Percentiles rank a stretch among this genome's conserved stretches.
phyloP scores from a whole-genome alignment of 2,888 invertebrate species.

The Pyrocoelia pectoralis region DNA sequence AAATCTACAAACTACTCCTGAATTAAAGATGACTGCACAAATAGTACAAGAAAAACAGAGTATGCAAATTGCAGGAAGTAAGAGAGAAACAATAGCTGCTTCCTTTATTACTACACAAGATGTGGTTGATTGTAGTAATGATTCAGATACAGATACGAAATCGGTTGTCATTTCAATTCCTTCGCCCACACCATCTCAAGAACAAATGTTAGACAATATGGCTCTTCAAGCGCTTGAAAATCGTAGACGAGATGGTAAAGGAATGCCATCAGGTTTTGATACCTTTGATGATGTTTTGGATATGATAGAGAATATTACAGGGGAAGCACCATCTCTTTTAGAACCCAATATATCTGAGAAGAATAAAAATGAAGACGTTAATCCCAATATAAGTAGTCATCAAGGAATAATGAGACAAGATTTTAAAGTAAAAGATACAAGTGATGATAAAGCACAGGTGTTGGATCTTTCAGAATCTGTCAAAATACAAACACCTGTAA shows the following conservation, averaged over 20 bases:
- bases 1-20: conserved; percentile 54
- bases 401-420: conserved; percentile 5
- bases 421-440: not conserved
- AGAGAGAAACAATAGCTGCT: conserved; percentile 63
- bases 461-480: conserved; percentile 25
- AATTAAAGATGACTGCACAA: conserved; percentile 59
- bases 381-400: conserved; percentile 24
- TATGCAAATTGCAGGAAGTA: conserved; percentile 51
- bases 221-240: conserved; percentile 67
- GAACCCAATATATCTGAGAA: conserved; percentile 47
- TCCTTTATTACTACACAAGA: conserved; percentile 67
- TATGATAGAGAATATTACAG: conserved; percentile 71
- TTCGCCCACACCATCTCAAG: conserved; percentile 71
- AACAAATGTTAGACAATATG: conserved; percentile 69
- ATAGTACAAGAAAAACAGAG: conserved; percentile 54
- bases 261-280: conserved; percentile 65
- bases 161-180: conserved; percentile 73
- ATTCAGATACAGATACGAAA: conserved; percentile 67
- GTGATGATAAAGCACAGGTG: not conserved
- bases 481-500: conserved; percentile 42
- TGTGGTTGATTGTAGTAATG: conserved; percentile 65
- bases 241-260: conserved; percentile 64
- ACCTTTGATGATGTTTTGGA: conserved; percentile 75
- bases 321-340: conserved; percentile 49
- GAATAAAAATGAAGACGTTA: conserved; percentile 38